Conservation (phyloP, 2,888 invertebrate genomes). For the Strigamia transsilvanica region DNA sequence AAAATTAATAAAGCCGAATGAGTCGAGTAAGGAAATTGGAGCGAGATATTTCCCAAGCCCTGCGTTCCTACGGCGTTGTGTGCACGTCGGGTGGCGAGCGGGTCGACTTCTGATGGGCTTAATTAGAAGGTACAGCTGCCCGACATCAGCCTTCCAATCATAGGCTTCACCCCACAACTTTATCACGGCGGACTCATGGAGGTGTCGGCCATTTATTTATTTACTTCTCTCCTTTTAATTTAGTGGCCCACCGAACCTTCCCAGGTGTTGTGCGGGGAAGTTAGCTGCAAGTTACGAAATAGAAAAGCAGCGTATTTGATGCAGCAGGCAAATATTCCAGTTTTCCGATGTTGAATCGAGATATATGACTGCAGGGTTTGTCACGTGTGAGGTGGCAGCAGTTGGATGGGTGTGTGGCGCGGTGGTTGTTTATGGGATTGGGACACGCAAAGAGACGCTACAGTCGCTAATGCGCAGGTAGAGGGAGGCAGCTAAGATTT, state of each 20-base stretch:
- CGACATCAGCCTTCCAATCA: slow-evolving; percentile 42
- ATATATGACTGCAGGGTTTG: slow-evolving; percentile 5
- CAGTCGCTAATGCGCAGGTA: slow-evolving; percentile 35
- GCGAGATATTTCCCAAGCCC: slow-evolving; percentile 38
- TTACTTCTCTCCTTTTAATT: slow-evolving; percentile 44
- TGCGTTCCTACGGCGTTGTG: background rate
- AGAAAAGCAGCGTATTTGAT: too few relatives aligned
- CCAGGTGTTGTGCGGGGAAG: background rate
- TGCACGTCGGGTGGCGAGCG: slow-evolving; percentile 28
- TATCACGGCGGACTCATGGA: slow-evolving; percentile 32
- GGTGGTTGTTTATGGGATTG: slow-evolving; percentile 14
- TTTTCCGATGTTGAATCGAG: background rate
- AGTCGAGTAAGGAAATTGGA: slow-evolving; percentile 34
- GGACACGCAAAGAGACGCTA: slow-evolving; percentile 28
- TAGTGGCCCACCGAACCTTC: slow-evolving; percentile 26
- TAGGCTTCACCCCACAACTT: slow-evolving; percentile 42
- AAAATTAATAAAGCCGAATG: slow-evolving; percentile 36
- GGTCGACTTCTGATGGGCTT: slow-evolving; percentile 36
- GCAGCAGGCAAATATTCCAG: background rate
- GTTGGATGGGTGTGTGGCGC: slow-evolving; percentile 28
- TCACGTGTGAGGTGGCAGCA: slow-evolving; percentile 39
- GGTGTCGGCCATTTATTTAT: slow-evolving; percentile 41
- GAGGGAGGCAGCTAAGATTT: slow-evolving; percentile 34
- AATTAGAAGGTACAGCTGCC: slow-evolving; percentile 35
- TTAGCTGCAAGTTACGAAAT: background rate